Base-by-base conservation (phyloP, 2,113 vertebrate species). In the Plestiodon gilberti region DNA sequence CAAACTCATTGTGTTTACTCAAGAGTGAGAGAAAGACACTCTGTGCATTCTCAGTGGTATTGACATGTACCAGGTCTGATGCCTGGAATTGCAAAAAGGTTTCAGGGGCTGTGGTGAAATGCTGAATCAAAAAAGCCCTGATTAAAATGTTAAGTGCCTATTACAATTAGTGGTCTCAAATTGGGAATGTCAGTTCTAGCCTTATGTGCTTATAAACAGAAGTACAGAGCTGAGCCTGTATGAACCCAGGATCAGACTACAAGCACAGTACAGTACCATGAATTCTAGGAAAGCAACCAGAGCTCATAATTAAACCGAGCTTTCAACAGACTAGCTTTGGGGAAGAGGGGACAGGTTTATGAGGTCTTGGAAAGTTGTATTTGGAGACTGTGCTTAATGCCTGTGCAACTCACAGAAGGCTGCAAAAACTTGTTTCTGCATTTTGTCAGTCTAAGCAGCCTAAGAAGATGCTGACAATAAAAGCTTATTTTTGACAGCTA, bases 401-500 rank as follows among this genome's bases (percentile, higher is more conserved):
- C 76, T 33, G 20, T 25, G 28, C 43, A 48, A 59, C 70, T 78
- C 67, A 2, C 1, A 89, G 85, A 70, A 88, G 74, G 83, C 75
- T 90, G 93, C 75, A 81, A 88, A 73, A 90, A 35, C 89, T 84
- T 84, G 85, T 91, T 93, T 88, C 94, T 95, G 93, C 73, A 88
- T 87, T 93, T 91, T 71, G 88, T 93, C 91, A 88, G 89, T 52
- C 65, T 71, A 88, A 90, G 86, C 74, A 81, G 62, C 85, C 90
- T 92, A 91, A 93, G 93, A 95, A 93, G 88, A 93, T 92, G 89
- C 78, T 92, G 93, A 92, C 92, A 95, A 91, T 85, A 94, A 93
- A 90, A 91, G 82, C 80, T 86, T 90, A 43, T 89, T 93, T 91
- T 84, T 92, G 88, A 94, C 85, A 88, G 89, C 90, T 89, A 78